Conservation (phyloP, 2,113 vertebrate genomes). For the Elachura formosa region DNA sequence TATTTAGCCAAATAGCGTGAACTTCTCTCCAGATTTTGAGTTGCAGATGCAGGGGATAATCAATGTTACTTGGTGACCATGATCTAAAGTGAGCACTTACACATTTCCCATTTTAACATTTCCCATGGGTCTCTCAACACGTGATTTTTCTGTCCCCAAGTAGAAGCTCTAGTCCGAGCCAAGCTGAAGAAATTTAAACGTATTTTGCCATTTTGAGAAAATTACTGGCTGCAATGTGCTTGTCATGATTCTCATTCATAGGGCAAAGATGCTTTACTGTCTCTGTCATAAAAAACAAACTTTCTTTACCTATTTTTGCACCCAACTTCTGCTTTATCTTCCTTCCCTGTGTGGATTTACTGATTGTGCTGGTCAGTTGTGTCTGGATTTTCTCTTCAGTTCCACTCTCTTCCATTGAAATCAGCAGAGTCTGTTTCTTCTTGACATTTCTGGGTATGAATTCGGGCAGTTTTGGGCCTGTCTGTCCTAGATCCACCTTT, state of each 20-base stretch:
- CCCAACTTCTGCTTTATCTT: neutral
- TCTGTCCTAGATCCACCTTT: neutral
- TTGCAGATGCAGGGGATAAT: neutral
- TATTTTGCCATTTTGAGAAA: neutral
- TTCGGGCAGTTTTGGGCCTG: neutral
- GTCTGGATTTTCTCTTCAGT: neutral
- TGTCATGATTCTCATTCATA: neutral
- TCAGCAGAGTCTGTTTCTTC: neutral
- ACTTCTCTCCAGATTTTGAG: neutral
- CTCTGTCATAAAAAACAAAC: neutral
- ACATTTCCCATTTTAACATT: neutral
- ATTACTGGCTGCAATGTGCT: accelerated
- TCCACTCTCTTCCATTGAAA: neutral
- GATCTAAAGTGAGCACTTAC: accelerated
- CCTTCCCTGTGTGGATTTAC: neutral
- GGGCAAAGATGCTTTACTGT: neutral
- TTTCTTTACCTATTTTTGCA: neutral
- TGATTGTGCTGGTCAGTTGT: neutral
- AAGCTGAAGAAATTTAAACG: neutral
- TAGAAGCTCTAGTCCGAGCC: neutral
- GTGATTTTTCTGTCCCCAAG: neutral
- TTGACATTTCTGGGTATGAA: neutral
- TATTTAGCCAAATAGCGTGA: neutral
- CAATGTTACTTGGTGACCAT: accelerated
- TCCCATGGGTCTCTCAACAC: accelerated